Evolutionary conservation across 1,140 invertebrate genomes (phyloP).

Genomic region (Drosophila bifasciata): DNA sequence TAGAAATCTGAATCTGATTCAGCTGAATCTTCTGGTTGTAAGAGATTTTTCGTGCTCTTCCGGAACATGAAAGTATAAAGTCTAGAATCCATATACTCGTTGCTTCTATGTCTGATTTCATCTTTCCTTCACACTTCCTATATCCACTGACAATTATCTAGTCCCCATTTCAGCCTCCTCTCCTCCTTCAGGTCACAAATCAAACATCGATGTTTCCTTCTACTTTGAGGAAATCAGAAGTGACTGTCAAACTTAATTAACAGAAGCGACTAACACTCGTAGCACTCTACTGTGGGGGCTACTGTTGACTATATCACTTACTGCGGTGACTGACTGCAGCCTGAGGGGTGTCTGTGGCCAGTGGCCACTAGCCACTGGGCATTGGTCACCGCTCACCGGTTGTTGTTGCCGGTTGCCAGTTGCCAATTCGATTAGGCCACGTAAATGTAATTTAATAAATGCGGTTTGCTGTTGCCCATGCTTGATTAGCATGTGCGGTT

Average conservation of each 20-base stretch:
- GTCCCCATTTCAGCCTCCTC: constrained; percentile 30
- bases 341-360: background rate
- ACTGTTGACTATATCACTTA: constrained; percentile 24
- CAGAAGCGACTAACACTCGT: constrained; percentile 3
- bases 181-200: constrained; percentile 42
- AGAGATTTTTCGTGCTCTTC: too few species aligned
- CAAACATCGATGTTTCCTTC: constrained; percentile 41
- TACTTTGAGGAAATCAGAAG: constrained; percentile 4
- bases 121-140: constrained; percentile 33
- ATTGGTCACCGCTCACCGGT: constrained; percentile 15
- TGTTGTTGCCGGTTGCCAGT: constrained; percentile 25
- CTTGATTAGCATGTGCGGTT: constrained; percentile 82
- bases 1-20: too few species aligned
- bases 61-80: background rate
- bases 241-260: constrained; percentile 45
- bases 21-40: too few species aligned
- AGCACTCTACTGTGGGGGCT: constrained; percentile 19
- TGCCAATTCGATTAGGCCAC: constrained; percentile 64
- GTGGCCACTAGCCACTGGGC: constrained; percentile 8
- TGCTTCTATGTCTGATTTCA: too few species aligned
- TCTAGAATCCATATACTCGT: too few species aligned
- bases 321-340: background rate
- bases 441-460: constrained; percentile 81
- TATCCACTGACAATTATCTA: constrained; percentile 25
- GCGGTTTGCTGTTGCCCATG: constrained; percentile 71